These are phyloP conservation scores for Pseudopodoces humilis DNA, from an alignment of 2,113 vertebrate genomes.

Conservation along the genomic window DNA sequence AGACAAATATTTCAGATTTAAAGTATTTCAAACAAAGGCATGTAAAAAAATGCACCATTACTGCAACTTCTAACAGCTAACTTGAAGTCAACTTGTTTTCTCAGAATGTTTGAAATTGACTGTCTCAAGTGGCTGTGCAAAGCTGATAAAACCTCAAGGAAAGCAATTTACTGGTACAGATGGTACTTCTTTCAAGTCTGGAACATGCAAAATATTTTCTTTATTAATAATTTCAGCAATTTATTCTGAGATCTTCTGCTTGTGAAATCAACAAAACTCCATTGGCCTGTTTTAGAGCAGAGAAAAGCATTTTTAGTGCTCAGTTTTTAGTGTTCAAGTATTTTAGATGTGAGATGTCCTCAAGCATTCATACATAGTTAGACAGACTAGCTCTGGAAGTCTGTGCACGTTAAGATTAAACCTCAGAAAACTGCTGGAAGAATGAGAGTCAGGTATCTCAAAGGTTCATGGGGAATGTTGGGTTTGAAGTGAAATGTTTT, in stretches of 20 bases:
- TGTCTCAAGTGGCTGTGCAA: background rate
- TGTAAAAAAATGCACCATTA: background rate
- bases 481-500: background rate
- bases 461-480: background rate
- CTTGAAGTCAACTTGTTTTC: background rate
- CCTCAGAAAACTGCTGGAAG: background rate
- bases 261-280: background rate
- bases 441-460: background rate
- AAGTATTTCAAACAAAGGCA: background rate
- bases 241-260: background rate
- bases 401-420: background rate
- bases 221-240: background rate
- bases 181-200: background rate
- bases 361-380: background rate
- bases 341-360: background rate
- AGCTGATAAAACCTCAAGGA: background rate
- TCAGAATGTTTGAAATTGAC: background rate
- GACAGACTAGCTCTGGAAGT: background rate
- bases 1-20: background rate
- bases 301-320: background rate
- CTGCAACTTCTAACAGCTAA: background rate
- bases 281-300: background rate
- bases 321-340: background rate
- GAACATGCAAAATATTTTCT: background rate
- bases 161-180: background rate